phyloP scores from a whole-genome alignment of 2,888 invertebrate genomes.

The Lasioglossum lativentre region DNA sequence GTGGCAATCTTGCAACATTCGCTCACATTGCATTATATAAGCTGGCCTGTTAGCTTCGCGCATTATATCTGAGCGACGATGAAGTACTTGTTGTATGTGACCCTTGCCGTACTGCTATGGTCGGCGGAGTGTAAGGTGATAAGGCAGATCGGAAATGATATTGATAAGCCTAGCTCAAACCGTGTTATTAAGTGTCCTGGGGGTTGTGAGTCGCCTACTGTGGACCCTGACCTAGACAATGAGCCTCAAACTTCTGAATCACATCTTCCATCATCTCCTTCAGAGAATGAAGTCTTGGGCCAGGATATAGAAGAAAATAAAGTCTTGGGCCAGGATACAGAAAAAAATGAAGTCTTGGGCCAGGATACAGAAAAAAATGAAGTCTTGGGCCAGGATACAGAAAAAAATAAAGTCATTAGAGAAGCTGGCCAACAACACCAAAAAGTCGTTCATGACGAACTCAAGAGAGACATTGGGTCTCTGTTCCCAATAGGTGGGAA shows the following conservation, averaged over 20 bases:
- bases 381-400: too few relatives aligned
- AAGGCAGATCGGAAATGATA: neutral
- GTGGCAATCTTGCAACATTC: neutral
- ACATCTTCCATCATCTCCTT: neutral
- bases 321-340: neutral
- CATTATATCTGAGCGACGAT: neutral
- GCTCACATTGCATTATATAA: neutral
- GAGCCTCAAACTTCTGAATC: neutral
- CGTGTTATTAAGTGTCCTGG: neutral
- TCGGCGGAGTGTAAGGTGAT: neutral
- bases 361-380: too few relatives aligned
- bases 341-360: too few relatives aligned
- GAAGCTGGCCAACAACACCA: neutral
- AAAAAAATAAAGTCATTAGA: too few relatives aligned
- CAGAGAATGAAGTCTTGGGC: neutral
- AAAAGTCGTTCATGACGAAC: neutral
- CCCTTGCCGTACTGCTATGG: neutral
- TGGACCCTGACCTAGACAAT: fast-evolving
- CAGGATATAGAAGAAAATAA: too few relatives aligned
- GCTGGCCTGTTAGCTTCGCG: neutral
- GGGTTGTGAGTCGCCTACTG: neutral
- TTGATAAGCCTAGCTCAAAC: neutral
- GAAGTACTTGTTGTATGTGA: neutral
- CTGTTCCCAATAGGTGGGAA: too few relatives aligned
- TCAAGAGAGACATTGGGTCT: neutral